These are phyloP conservation scores for Melitaea cinxia DNA, from an alignment of 1,140 invertebrate genomes.

Conservation along the genomic window DNA sequence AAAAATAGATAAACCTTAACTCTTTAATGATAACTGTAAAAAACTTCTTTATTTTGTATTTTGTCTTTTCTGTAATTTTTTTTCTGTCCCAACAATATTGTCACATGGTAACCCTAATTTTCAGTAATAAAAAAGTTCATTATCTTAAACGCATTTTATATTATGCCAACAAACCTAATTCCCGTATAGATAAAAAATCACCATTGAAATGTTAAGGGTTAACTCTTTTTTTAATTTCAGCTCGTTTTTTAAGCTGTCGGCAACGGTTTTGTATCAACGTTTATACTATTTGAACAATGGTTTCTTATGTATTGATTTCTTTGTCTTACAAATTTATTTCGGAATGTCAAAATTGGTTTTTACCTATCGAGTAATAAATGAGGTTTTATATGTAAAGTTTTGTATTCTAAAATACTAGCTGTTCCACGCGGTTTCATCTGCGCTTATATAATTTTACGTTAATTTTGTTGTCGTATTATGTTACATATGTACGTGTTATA, in stretches of 20 bases:
- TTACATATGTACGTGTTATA: too few species aligned
- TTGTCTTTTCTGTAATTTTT: not conserved
- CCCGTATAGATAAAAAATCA: slow-evolving; percentile 3
- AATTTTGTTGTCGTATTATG: too few species aligned
- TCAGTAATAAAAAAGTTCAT: slow-evolving; percentile 3
- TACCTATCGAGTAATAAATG: too few species aligned
- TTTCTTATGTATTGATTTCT: slow-evolving; percentile 9
- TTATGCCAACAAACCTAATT: slow-evolving; percentile 17
- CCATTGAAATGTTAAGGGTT: slow-evolving; percentile 1
- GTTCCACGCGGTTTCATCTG: too few species aligned
- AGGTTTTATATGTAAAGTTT: too few species aligned
- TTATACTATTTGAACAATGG: not conserved
- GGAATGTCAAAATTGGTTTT: not conserved
- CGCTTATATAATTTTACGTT: too few species aligned
- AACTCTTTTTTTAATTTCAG: slow-evolving; percentile 4
- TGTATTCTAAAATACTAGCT: too few species aligned
- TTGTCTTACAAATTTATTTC: slow-evolving; percentile 1
- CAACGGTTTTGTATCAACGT: slow-evolving; percentile 1
- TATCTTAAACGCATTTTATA: slow-evolving; percentile 16
- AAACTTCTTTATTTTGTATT: not conserved
- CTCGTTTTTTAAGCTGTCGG: slow-evolving; percentile 4
- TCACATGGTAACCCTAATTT: slow-evolving; percentile 5
- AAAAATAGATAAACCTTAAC: too few species aligned
- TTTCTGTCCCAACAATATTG: not conserved
- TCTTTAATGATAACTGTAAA: not conserved